These are phyloP conservation scores for Stratiomys singularior DNA, from an alignment of 2,888 invertebrate species.

Conservation along the genomic window DNA sequence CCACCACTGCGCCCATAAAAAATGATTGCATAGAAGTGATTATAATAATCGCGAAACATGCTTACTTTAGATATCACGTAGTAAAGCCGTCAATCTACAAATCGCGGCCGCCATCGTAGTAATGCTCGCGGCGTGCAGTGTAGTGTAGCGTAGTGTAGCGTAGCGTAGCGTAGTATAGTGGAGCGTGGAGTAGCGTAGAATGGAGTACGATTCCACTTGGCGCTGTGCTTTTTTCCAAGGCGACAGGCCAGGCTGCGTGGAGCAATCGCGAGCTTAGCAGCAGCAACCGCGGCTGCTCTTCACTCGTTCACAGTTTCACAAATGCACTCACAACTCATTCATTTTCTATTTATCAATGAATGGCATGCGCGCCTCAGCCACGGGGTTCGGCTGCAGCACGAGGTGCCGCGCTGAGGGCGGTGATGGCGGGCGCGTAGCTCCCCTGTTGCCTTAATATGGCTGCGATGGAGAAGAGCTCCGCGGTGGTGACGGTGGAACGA, in stretches of 20 bases:
- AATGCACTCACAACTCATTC: constrained; percentile 11
- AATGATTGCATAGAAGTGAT: constrained; percentile 40
- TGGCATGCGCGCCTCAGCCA: constrained; percentile 29
- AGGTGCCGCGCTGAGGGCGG: not conserved
- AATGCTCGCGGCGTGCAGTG: constrained; percentile 17
- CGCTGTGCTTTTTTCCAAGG: not conserved
- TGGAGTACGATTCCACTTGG: constrained; percentile 12
- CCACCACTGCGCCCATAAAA: not conserved
- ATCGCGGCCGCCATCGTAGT: constrained; percentile 9
- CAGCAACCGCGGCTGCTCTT: not conserved
- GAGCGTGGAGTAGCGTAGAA: constrained; percentile 20
- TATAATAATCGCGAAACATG: constrained; percentile 30
- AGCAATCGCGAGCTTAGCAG: not conserved
- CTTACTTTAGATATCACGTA: constrained; percentile 44
- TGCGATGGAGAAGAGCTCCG: not conserved
- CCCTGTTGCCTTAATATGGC: not conserved
- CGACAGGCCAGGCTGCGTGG: too few species aligned
- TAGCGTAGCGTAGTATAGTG: not conserved
- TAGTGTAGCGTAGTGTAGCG: constrained; percentile 10
- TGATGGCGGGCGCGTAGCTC: not conserved
- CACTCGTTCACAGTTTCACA: constrained; percentile 18
- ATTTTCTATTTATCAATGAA: constrained; percentile 37
- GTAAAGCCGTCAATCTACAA: constrained; percentile 35
- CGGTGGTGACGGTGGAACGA: too few species aligned
- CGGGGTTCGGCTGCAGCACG: not conserved